These are phyloP conservation scores for Aleiodes sp. DNA, from an alignment of 1,140 invertebrate genomes.

Conservation along the genomic window DNA sequence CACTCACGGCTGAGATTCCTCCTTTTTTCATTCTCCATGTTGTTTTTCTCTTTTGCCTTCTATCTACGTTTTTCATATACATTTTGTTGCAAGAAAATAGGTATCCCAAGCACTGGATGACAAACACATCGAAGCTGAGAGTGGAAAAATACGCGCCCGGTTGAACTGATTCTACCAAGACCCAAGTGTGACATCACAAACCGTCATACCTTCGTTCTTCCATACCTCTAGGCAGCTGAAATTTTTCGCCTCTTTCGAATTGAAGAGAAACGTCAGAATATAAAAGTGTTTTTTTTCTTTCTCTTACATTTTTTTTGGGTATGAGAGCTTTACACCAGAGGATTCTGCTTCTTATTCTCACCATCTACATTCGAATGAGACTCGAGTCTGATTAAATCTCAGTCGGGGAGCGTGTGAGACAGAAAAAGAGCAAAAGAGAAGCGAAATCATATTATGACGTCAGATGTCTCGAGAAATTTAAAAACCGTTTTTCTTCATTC, in stretches of 20 bases:
- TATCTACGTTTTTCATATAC: no score
- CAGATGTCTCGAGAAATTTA: neutral
- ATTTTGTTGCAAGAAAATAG: slow-evolving; percentile 7
- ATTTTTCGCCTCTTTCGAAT: neutral
- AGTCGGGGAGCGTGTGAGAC: no score
- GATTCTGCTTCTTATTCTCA: neutral
- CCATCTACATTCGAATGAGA: neutral
- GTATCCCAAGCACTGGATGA: neutral
- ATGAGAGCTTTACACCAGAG: neutral
- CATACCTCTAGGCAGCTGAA: neutral
- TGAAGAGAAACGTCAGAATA: neutral
- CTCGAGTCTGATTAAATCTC: neutral
- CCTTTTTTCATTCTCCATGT: no score
- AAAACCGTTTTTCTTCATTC: neutral
- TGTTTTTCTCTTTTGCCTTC: neutral
- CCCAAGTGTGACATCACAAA: neutral
- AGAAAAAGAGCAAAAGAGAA: neutral
- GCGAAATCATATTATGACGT: neutral
- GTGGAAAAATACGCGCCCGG: neutral
- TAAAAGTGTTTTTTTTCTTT: neutral
- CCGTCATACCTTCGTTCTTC: neutral
- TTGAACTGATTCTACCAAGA: neutral
- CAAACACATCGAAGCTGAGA: neutral
- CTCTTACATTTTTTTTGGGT: no score
- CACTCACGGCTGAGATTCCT: slow-evolving; percentile 14